Base-by-base conservation (phyloP, 1,140 invertebrate genomes). In the Littorina saxatilis region DNA sequence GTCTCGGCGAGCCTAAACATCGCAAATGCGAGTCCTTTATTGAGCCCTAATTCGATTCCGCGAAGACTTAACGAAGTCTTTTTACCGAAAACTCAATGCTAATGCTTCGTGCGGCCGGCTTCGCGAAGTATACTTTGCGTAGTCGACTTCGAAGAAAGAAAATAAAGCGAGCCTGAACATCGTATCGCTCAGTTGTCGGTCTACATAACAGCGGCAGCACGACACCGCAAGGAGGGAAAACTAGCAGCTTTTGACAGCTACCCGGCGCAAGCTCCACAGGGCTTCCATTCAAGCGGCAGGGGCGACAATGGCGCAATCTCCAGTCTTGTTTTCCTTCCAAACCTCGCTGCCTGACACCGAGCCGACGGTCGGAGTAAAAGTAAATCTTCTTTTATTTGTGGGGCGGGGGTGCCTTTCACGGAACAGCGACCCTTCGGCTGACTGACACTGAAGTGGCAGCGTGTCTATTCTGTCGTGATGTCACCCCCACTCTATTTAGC, bases 291-390 rank as follows among this genome's bases (percentile, higher is more conserved):
- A 73, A 52, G 70, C 70, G 29, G 1, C 0, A 50, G 70, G 4
- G 63, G 3, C 39, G 23, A 73, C 70, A 73, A 73, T 73, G 70
- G 70, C 70, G 70, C 70, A 73, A 73, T 73, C 32, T 52, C 70
- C 39, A 5, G 13, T 20, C 40, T 73, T 47, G 40, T 73, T 73
- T 73, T 73, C 50, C 70, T 50, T 73, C 70, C 43, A 73, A 73
- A 73, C 70, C 70, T 43, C 70, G 47, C 50, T 50, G 40, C 37
- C 29, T 52, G 70, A 73, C 70, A 73, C 43, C 39, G 70, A 52
- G 27, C 70, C 70, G 29, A 43, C 29, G 7, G 27, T 23, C 70
- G 40, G 70, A 73, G 70, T 73, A 73, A 73, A 73, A 73, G 70
- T 73, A 73, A 73, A 73, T 43, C 70, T 32, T 39, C 23, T 73